Conservation (phyloP, 2,888 invertebrate species). For the Yponomeuta cagnagella region DNA sequence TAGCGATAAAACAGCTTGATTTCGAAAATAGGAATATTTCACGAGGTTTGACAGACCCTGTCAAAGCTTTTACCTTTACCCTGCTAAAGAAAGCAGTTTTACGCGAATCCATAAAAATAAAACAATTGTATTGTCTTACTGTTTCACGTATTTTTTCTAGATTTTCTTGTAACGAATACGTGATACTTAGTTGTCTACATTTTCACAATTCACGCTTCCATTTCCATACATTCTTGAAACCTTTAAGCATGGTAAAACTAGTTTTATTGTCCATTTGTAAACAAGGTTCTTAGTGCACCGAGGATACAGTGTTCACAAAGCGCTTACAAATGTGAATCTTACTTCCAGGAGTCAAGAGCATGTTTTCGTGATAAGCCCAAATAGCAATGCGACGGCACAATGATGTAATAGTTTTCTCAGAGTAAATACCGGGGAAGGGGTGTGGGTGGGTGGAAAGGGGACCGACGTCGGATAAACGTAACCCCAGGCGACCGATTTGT, state of each 20-base stretch:
- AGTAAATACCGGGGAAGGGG: conserved; percentile 30
- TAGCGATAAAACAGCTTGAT: conserved; percentile 2
- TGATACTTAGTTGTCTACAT: too few species aligned
- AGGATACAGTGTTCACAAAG: neutral
- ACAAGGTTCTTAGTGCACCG: neutral
- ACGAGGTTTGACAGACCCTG: conserved; percentile 11
- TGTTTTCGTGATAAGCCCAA: neutral
- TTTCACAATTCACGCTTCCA: neutral
- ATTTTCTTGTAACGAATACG: neutral
- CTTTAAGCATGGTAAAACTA: neutral
- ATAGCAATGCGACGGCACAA: conserved; percentile 38
- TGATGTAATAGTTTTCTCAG: conserved; percentile 61
- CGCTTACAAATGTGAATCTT: neutral
- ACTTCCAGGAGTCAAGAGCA: neutral
- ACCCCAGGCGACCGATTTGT: conserved; percentile 70
- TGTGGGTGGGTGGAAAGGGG: conserved; percentile 31
- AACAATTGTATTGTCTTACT: neutral
- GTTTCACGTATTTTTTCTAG: neutral
- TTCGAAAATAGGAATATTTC: conserved; percentile 7
- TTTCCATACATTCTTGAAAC: neutral
- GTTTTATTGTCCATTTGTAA: neutral
- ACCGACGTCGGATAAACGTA: conserved; percentile 55
- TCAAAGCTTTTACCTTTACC: conserved; percentile 7
- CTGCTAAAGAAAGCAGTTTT: neutral
- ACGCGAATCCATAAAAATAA: conserved; percentile 4